These are phyloP conservation scores for Benthosema pterotum DNA, from an alignment of 2,797 vertebrate species.

Conservation along the genomic window DNA sequence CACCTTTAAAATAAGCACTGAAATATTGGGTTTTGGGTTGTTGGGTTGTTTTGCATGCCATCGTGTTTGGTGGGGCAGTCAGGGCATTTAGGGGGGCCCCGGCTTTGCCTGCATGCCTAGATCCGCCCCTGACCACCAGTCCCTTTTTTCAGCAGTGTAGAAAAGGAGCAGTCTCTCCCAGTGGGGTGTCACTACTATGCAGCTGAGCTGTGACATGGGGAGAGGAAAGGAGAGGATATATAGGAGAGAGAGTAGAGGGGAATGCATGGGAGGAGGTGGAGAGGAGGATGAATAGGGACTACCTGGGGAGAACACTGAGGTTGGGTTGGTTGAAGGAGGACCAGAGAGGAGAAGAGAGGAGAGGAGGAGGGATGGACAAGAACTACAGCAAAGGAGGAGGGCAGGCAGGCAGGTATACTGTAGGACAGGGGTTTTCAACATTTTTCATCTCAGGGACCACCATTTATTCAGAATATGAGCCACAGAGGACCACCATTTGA, in stretches of 20 bases:
- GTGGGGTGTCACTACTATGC: constrained; percentile 39
- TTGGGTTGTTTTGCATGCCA: too few species aligned
- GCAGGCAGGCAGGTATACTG: neutral
- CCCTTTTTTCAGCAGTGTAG: constrained; percentile 53
- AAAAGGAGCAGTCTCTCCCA: constrained; percentile 69
- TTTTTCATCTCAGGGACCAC: too few species aligned
- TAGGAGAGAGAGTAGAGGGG: neutral
- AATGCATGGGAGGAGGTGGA: neutral
- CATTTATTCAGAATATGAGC: too few species aligned
- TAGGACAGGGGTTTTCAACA: too few species aligned
- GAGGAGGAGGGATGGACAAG: neutral
- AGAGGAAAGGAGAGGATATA: neutral
- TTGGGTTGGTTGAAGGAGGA: neutral
- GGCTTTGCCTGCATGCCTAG: too few species aligned
- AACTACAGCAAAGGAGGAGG: neutral
- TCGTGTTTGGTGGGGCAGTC: too few species aligned
- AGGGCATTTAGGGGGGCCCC: too few species aligned
- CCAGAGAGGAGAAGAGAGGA: too few species aligned
- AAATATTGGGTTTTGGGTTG: too few species aligned
- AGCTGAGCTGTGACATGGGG: constrained; percentile 57
- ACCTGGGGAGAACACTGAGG: too few species aligned
- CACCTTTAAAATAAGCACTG: too few species aligned
- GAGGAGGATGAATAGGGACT: neutral
- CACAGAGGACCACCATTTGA: too few species aligned
- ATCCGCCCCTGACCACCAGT: constrained; percentile 22